Evolutionary conservation across 2,888 invertebrate species (phyloP).

Genomic region (Aspidapion aeneum): DNA sequence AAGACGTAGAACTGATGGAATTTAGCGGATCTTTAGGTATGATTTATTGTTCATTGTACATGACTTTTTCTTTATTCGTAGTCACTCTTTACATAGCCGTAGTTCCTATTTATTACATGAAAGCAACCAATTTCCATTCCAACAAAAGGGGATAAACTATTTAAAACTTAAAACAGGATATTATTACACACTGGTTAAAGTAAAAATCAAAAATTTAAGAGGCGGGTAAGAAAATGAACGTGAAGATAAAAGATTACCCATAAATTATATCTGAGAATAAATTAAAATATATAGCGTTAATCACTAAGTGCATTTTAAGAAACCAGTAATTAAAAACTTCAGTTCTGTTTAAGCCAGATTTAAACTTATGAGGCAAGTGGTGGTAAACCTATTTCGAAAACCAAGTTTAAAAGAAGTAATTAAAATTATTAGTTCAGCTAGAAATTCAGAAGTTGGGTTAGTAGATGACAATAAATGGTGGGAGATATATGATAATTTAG

Average conservation of each 20-base stretch:
- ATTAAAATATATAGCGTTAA: slow-evolving; percentile 28
- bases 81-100: slow-evolving; percentile 29
- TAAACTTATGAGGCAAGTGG: slow-evolving; percentile 27
- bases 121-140: slow-evolving; percentile 31
- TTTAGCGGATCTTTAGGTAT: slow-evolving; percentile 21
- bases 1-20: slow-evolving; percentile 21
- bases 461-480: slow-evolving; percentile 26
- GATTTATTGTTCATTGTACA: slow-evolving; percentile 26
- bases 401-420: slow-evolving; percentile 26
- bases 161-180: slow-evolving; percentile 29
- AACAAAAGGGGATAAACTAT: slow-evolving; percentile 22
- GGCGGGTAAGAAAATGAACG: slow-evolving; percentile 23
- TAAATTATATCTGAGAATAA: slow-evolving; percentile 24
- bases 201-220: slow-evolving; percentile 21
- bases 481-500: slow-evolving; percentile 26
- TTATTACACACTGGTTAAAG: slow-evolving; percentile 23
- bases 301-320: slow-evolving; percentile 28
- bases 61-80: slow-evolving; percentile 26
- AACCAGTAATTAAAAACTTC: slow-evolving; percentile 17
- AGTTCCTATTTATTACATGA: slow-evolving; percentile 29
- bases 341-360: slow-evolving; percentile 26
- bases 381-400: slow-evolving; percentile 20
- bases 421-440: slow-evolving; percentile 27
- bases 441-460: slow-evolving; percentile 24
- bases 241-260: background rate